Base-by-base conservation (phyloP, 2,797 vertebrate genomes). In the Avahi laniger region DNA sequence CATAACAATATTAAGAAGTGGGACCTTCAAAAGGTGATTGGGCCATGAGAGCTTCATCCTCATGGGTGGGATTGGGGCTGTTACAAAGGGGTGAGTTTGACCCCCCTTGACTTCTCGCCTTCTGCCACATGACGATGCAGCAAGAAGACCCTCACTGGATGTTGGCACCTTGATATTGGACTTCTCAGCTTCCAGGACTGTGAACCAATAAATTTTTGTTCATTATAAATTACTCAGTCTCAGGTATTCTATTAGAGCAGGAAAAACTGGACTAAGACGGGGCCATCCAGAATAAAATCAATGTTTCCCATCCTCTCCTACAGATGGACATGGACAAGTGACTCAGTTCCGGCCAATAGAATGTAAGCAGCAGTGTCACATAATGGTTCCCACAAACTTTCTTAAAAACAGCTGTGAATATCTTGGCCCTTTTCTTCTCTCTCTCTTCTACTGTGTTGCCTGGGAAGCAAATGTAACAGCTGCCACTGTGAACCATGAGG, bases 261-360 rank as follows among this genome's bases (percentile, higher is more conserved):
- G 5, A 50, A 12, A n/a, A 69, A 48, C 50, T 4, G 59, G 41
- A 67, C 41, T 24, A 82, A 67, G 46, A 65, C 15, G n/a, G n/a
- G 2, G 35, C n/a, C 59, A 70, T 28, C 22, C 48, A 85, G 63
- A 95, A 96, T 61, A 82, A 95, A 94, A 70, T 67, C 63, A 81
- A 0, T 79, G 54, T 83, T 91, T 91, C 48, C n/a, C 28, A 86
- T 72, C 38, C 30, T 80, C 24, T 86, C 70, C 86, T 80, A 86
- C 4, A 82, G n/a, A 50, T 63, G 15, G n/a, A 61, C 46, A 72
- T 33, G n/a, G 65, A 93, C 54, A 78, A 17, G 18, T 30, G 41
- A 90, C 9, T 75, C 24, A 33, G 57, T 54, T 82, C 33, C 69
- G 11, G 54, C 1, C 0, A 54, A 70, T 0, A 82, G 48, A 89